Percentiles rank a stretch among this genome's conserved stretches.
Evolutionary conservation across 2,113 vertebrate genomes (phyloP).

Genomic region (Phylloscopus whistleri): DNA sequence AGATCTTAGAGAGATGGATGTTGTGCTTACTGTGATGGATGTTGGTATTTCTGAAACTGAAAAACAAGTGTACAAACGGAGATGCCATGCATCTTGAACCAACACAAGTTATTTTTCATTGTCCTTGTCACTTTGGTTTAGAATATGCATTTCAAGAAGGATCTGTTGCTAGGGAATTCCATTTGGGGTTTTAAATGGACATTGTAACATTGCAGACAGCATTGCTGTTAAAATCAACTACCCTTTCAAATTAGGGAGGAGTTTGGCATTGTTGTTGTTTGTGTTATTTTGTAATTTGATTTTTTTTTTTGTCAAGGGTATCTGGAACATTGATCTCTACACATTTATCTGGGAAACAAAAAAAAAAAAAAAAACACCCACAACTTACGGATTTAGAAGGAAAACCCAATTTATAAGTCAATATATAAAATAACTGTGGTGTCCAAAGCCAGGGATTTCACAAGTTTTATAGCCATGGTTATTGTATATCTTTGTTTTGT

Average conservation of each 20-base stretch:
- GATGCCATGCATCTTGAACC: neutral
- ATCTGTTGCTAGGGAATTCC: neutral
- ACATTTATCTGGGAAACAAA: neutral
- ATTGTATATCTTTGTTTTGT: neutral
- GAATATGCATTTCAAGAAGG: neutral
- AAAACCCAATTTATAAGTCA: neutral
- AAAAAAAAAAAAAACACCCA: neutral
- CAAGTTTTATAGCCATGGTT: neutral
- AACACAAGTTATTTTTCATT: neutral
- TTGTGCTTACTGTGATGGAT: neutral
- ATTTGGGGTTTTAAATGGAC: neutral
- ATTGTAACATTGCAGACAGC: neutral
- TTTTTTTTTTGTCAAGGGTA: neutral
- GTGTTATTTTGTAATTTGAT: neutral
- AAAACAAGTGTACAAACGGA: neutral
- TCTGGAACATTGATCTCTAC: neutral
- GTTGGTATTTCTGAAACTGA: neutral
- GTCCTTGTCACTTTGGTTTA: neutral
- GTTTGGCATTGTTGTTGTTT: neutral
- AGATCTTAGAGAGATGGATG: neutral
- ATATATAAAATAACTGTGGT: fast-evolving
- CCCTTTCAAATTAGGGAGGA: neutral
- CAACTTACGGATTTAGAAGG: neutral
- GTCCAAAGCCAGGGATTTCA: neutral
- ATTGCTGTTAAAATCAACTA: neutral